phyloP scores from a whole-genome alignment of 2,113 vertebrate species.

The Boulengeromyrus knoepffleri region DNA sequence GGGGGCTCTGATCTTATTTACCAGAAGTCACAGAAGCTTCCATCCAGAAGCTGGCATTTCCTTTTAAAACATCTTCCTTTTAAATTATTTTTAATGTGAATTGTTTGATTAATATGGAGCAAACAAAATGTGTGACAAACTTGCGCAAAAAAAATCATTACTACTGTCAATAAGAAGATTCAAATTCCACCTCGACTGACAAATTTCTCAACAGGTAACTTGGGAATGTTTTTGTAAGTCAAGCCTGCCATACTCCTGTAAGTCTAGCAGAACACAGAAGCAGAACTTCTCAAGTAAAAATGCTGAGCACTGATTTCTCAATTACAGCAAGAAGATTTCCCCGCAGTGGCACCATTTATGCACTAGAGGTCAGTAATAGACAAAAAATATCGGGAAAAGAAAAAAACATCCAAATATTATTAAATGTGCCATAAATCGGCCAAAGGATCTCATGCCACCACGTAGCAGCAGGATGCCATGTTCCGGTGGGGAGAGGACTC shows the following conservation, averaged over 20 bases:
- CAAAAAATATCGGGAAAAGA: not conserved
- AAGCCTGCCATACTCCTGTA: not conserved
- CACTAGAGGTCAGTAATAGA: not conserved
- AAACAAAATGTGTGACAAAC: not conserved
- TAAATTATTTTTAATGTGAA: not conserved
- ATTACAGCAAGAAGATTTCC: not conserved
- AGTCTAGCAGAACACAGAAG: not conserved
- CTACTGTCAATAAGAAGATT: not conserved
- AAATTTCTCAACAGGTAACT: too few species aligned
- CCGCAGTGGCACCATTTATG: not conserved
- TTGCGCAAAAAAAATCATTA: not conserved
- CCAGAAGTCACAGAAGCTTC: not conserved
- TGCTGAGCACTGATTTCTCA: not conserved
- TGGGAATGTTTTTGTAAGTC: too few species aligned
- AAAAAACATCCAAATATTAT: not conserved
- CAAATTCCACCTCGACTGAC: too few species aligned
- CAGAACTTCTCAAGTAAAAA: not conserved
- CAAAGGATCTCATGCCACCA: not conserved
- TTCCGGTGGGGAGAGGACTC: not conserved
- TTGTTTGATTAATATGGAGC: not conserved
- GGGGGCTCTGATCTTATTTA: not conserved
- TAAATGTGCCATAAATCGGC: not conserved
- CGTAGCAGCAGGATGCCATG: not conserved
- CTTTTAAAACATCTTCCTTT: not conserved
- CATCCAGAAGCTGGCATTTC: not conserved